A percentile compares a stretch with the other conserved stretches of the same genome.
Evolutionary conservation across 2,797 vertebrate species (phyloP).

Genomic region (Emys orbicularis): DNA sequence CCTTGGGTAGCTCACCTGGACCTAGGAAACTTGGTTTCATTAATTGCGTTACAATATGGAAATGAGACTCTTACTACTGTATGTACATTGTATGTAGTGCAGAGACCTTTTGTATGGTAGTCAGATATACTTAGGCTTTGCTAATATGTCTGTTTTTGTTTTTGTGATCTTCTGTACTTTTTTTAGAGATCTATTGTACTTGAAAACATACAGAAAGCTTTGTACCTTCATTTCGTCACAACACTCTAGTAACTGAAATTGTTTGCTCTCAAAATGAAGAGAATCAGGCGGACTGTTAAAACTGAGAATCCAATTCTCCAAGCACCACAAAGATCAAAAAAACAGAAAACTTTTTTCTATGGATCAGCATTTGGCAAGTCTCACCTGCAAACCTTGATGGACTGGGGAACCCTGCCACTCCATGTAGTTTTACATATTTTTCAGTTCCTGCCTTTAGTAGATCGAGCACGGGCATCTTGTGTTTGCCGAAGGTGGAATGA

Average conservation of each 20-base stretch:
- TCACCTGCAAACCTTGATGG: constrained; percentile 43
- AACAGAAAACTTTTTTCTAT: constrained; percentile 70
- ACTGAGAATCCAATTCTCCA: constrained; percentile 77
- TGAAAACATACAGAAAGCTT: constrained; percentile 17
- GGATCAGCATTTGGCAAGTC: constrained; percentile 39
- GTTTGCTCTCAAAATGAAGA: constrained; percentile 86
- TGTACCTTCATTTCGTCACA: accelerated
- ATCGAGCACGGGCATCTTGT: constrained; percentile 88
- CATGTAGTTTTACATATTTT: constrained; percentile 88
- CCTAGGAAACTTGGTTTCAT: neutral
- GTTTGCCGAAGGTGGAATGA: constrained; percentile 91
- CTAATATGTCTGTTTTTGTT: neutral
- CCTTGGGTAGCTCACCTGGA: neutral
- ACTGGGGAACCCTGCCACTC: constrained; percentile 90
- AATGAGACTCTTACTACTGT: neutral
- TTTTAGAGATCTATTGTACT: neutral
- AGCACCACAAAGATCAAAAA: constrained; percentile 79
- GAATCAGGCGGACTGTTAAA: constrained; percentile 75
- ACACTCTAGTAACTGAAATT: neutral
- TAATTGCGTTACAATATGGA: neutral
- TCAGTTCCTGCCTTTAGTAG: constrained; percentile 89
- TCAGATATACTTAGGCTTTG: neutral
- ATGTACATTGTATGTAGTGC: accelerated
- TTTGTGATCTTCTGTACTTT: neutral
- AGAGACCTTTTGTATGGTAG: neutral